Evolutionary conservation across 2,113 vertebrate species (phyloP), one percentile per base, ranked within the genome.

Genomic region (Manacus vitellinus): DNA sequence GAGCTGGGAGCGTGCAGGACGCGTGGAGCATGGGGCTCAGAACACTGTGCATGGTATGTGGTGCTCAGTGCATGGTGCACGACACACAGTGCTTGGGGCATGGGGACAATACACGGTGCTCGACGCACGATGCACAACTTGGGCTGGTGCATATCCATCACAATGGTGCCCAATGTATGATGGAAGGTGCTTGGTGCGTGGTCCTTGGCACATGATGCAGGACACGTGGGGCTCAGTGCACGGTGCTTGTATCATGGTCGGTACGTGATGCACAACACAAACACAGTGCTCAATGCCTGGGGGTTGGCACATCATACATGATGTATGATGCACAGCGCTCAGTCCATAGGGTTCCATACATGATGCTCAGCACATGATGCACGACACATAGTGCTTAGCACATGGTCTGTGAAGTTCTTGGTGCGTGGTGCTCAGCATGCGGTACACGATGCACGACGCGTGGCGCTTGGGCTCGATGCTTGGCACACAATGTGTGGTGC

Each of bases 321-420:
- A 62, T 9, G 61, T 30, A 28, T 30, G 61, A 14, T 9, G 10
- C 37, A 63, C 27, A 14, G 37, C 14, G 27, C 62, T 65, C 62
- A 31, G 62, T 21, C 19, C 61, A 62, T 28, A 18, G 37, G 59
- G 35, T 35, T 39, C 10, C 35, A 11, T 3, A 17, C 24, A 3
- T 8, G 46, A 10, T 6, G 80, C n/a, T 7, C 6, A 2, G 18
- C 1, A 14, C 35, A 22, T 3, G 18, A 8, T 19, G 17, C 33
- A 31, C 18, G 8, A 30, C 39, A 19, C 59, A 39, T 2, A 28
- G 37, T 61, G 59, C 61, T 28, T 28, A 25, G 59, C 37, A 28
- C 25, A 12, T 20, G 54, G 30, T 55, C 30, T 7, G 9, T 55
- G 54, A 55, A 33, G 58, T 37, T 35, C 58, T 25, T 16, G 21